Evolutionary conservation across 2,888 invertebrate species (phyloP).

Genomic region (Mimumesa dahlbomi): DNA sequence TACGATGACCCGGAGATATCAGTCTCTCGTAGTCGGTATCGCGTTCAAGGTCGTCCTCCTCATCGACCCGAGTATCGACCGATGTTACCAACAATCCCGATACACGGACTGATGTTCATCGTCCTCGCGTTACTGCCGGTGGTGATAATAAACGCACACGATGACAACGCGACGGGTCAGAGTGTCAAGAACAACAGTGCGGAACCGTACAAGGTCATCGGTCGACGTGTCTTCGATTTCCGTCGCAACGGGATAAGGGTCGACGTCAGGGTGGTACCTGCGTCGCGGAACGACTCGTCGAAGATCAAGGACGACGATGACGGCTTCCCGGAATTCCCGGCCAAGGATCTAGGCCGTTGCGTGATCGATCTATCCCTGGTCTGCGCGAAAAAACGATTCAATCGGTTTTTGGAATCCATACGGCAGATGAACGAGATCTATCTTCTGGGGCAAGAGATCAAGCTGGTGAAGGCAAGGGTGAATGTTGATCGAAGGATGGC

Average conservation of each 20-base stretch:
- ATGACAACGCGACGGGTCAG: no score
- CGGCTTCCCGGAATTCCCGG: conserved; percentile 82
- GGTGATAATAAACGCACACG: conserved; percentile 18
- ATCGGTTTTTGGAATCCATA: conserved; percentile 82
- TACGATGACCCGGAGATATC: conserved; percentile 24
- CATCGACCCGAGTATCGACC: conserved; percentile 19
- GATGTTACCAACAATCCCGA: conserved; percentile 29
- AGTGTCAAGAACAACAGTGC: no score
- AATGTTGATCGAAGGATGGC: conserved; percentile 51
- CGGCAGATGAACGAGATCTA: conserved; percentile 82
- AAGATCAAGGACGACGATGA: conserved; percentile 71
- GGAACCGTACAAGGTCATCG: conserved; percentile 52
- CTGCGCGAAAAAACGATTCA: conserved; percentile 83
- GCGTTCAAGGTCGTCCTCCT: neutral
- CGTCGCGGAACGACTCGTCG: conserved; percentile 27
- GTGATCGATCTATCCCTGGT: conserved; percentile 82
- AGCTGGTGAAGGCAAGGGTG: conserved; percentile 80
- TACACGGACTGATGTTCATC: conserved; percentile 31
- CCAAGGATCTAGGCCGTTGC: conserved; percentile 80
- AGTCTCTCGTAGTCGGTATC: conserved; percentile 32
- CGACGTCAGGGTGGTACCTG: conserved; percentile 71
- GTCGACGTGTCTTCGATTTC: conserved; percentile 71
- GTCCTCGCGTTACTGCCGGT: conserved; percentile 31
- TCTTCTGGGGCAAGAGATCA: conserved; percentile 82
- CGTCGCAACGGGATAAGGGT: conserved; percentile 72